phyloP scores from a whole-genome alignment of 2,113 vertebrate species.

The Amphiprion ocellaris region DNA sequence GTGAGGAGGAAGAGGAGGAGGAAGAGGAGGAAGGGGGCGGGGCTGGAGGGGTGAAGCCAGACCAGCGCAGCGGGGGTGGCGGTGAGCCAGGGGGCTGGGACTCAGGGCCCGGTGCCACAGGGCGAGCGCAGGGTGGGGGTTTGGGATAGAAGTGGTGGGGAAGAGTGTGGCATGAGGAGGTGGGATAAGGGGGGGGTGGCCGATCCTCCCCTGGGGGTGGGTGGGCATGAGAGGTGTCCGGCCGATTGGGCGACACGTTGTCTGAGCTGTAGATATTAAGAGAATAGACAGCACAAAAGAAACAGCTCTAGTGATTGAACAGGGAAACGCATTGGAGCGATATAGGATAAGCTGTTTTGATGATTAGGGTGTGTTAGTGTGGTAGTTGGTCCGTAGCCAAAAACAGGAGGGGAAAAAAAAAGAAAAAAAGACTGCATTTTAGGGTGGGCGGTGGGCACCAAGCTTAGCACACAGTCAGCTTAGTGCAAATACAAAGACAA shows the following conservation, averaged over 20 bases:
- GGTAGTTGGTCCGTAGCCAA: slow-evolving; percentile 61
- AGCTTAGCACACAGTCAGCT: slow-evolving; percentile 78
- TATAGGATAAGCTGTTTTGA: slow-evolving; percentile 69
- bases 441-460: slow-evolving; percentile 66
- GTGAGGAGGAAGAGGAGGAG: slow-evolving; percentile 85
- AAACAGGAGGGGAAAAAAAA: slow-evolving; percentile 49
- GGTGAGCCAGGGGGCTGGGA: slow-evolving; percentile 83
- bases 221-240: slow-evolving; percentile 87
- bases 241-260: slow-evolving; percentile 87
- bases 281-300: slow-evolving; percentile 84
- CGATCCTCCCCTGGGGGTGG: slow-evolving; percentile 85
- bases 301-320: slow-evolving; percentile 84
- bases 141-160: slow-evolving; percentile 83
- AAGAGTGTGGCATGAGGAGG: slow-evolving; percentile 73
- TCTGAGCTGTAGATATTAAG: slow-evolving; percentile 89
- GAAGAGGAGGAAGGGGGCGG: slow-evolving; percentile 83
- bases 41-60: slow-evolving; percentile 83
- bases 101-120: slow-evolving; percentile 85
- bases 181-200: slow-evolving; percentile 84
- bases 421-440: slow-evolving; percentile 54
- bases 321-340: slow-evolving; percentile 77
- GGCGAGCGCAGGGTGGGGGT: slow-evolving; percentile 83
- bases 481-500: slow-evolving; percentile 76
- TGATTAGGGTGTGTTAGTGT: slow-evolving; percentile 70
- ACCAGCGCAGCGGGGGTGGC: slow-evolving; percentile 82